Base-by-base conservation (phyloP, 2,113 vertebrate species). In the Piliocolobus tephrosceles region DNA sequence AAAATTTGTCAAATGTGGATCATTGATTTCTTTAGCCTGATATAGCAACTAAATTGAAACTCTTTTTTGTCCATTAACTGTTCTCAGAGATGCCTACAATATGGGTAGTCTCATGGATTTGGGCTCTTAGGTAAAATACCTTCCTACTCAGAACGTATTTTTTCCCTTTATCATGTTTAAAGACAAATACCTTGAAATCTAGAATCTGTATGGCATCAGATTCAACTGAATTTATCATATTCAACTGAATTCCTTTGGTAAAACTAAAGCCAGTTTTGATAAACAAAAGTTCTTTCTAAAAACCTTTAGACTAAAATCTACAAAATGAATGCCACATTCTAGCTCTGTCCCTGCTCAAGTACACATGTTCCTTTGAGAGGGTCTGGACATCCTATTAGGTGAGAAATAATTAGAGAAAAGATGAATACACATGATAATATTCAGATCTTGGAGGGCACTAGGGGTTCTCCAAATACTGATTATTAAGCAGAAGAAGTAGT, bases 221-320 rank as follows among this genome's bases (percentile, higher is more conserved):
- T 70, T 91, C 70, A 93, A 75, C 35, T 93, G 11, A 96, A 83
- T 78, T 83, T 88, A 88, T 17, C 80, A 64, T 32, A 64, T 14
- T 64, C 27, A 64, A 32, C 27, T 64, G 61, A 90, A 30, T 52
- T 14, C n/a, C 14, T 75, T 73, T 1, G 43, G 84, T 85, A 96
- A 97, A 98, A 92, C 5, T 84, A 96, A 94, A 84, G 66, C 17
- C 8, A 85, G 9, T 57, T 89, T 70, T 88, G 8, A 87, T n/a
- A 40, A 93, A 92, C 12, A 90, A 40, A 86, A 85, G 40, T 2
- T 50, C 4, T 52, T 75, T 90, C 16, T 30, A 61, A 70, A 88
- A 64, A 86, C 1, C 1, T 38, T 40, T 50, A 83, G n/a, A 90
- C 58, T 86, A 58, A 88, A 73, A 79, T 57, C 61, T 88, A 57